These are phyloP conservation scores for Panthera leo DNA, from an alignment of 2,113 vertebrate species.

Conservation along the genomic window DNA sequence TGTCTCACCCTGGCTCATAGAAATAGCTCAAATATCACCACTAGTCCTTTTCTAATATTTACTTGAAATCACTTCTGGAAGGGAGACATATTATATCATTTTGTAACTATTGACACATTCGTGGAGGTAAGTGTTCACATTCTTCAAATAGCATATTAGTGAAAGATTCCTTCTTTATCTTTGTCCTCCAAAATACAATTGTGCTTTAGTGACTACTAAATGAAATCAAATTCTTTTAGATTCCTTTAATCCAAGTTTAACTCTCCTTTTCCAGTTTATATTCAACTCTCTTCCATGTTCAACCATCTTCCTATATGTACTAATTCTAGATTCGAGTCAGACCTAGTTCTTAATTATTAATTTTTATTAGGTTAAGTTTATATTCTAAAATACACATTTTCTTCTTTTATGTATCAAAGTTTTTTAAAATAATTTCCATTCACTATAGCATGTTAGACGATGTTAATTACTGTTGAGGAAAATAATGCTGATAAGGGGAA, in stretches of 20 bases:
- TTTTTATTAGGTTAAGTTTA: neutral
- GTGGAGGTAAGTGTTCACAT: neutral
- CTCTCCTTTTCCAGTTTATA: neutral
- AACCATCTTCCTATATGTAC: neutral
- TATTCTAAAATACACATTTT: neutral
- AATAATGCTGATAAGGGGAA: neutral
- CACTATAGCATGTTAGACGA: neutral
- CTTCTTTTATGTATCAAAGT: neutral
- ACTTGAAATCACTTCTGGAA: neutral
- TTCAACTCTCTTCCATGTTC: neutral
- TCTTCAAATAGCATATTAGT: neutral
- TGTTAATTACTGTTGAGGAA: neutral
- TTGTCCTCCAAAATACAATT: neutral
- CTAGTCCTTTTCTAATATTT: conserved; percentile 8
- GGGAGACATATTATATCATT: neutral
- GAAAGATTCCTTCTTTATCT: neutral
- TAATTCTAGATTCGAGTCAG: neutral
- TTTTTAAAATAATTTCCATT: neutral
- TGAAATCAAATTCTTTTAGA: neutral
- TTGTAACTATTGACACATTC: neutral
- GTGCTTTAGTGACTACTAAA: neutral
- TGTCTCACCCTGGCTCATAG: neutral
- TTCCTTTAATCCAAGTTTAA: neutral
- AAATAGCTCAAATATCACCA: neutral
- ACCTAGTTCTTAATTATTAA: neutral